Evolutionary conservation across 2,888 invertebrate species (phyloP).

Genomic region (Philopedon plagiatum): DNA sequence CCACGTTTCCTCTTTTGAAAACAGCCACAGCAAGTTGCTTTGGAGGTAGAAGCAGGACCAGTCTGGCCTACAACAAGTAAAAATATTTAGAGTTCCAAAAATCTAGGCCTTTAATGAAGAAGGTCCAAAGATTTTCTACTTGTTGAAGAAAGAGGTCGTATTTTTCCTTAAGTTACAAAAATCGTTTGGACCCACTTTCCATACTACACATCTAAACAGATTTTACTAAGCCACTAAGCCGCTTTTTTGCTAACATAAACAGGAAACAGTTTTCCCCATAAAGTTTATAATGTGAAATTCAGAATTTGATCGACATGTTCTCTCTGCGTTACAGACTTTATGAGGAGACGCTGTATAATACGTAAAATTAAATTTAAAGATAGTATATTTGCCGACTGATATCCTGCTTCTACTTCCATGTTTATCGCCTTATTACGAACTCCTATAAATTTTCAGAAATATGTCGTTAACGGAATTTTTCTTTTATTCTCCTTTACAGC

Average conservation of each 20-base stretch:
- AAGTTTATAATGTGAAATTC: no score
- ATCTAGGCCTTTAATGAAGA: slow-evolving; percentile 21
- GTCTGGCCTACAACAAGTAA: slow-evolving; percentile 67
- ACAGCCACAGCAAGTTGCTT: slow-evolving; percentile 67
- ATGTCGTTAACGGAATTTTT: no score
- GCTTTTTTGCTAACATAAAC: no score
- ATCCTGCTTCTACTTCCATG: slow-evolving; percentile 59
- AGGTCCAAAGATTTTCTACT: slow-evolving; percentile 22
- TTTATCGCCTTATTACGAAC: no score
- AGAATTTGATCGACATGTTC: no score
- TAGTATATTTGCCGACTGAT: not conserved
- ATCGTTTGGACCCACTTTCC: slow-evolving; percentile 4
- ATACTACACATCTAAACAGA: slow-evolving; percentile 5
- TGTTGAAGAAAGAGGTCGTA: not conserved
- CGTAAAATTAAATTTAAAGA: not conserved
- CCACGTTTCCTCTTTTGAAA: slow-evolving; percentile 67
- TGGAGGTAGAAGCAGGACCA: slow-evolving; percentile 69
- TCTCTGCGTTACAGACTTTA: no score
- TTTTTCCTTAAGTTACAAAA: not conserved
- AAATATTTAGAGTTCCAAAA: slow-evolving; percentile 28
- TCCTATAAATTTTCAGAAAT: no score
- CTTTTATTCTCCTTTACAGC: no score
- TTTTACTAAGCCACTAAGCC: not conserved
- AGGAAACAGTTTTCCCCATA: no score
- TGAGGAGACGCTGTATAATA: no score